A percentile compares a stretch with the other conserved stretches of the same genome.
Conservation (phyloP, 2,888 invertebrate species). For the Dicyrtoma fusca region DNA sequence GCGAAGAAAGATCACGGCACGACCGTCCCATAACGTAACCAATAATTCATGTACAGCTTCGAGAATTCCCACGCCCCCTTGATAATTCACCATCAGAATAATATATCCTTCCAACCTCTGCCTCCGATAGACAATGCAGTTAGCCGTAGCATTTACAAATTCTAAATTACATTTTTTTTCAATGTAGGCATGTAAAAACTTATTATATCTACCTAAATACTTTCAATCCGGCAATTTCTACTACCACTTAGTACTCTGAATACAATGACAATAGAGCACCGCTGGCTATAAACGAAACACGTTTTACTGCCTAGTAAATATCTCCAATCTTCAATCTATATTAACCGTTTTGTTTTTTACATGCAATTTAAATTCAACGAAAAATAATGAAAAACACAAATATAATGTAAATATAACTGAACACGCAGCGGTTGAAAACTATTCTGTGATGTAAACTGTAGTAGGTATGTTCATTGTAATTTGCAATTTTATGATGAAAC, state of each 20-base stretch:
- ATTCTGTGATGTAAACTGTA: no score
- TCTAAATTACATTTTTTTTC: neutral
- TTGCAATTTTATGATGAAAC: no score
- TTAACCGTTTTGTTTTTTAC: neutral
- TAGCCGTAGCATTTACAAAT: neutral
- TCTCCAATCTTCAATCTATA: neutral
- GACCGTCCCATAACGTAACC: neutral
- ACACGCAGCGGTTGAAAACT: no score
- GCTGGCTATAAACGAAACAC: neutral
- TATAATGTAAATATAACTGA: no score
- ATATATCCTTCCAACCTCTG: no score
- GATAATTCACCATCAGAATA: neutral
- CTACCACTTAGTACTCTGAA: neutral
- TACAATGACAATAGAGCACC: no score
- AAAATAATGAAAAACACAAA: no score
- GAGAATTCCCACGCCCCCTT: constrained; percentile 6
- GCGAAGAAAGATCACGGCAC: no score
- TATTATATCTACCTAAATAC: neutral
- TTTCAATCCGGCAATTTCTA: constrained; percentile 1
- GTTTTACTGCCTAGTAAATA: neutral
- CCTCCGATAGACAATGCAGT: neutral
- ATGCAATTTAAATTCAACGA: no score
- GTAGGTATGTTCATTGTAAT: no score
- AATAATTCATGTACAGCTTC: constrained; percentile 9
- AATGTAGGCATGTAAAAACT: neutral